A percentile compares a stretch with the other conserved stretches of the same genome.
phyloP scores from a whole-genome alignment of 2,113 vertebrate genomes.

The Melanerpes formicivorus region DNA sequence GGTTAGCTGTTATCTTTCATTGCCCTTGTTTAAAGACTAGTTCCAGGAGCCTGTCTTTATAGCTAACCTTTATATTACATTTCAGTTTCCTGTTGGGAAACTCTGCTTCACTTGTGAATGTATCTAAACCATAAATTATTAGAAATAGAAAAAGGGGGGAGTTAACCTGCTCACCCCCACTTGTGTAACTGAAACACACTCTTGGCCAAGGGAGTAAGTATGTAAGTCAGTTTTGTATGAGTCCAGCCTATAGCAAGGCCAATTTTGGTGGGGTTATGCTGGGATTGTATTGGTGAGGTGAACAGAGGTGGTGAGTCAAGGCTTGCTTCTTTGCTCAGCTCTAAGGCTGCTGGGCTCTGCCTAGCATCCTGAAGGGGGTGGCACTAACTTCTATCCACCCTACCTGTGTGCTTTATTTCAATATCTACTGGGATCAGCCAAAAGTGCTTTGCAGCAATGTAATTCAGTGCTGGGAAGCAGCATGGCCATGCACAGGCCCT shows the following conservation, averaged over 20 bases:
- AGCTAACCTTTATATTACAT: neutral
- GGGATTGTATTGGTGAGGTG: neutral
- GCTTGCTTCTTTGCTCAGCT: neutral
- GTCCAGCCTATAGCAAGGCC: neutral
- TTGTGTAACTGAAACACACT: neutral
- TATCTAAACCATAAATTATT: neutral
- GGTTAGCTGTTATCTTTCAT: conserved; percentile 37
- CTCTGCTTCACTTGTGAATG: neutral
- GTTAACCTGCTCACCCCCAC: neutral
- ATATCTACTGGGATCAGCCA: rapidly evolving
- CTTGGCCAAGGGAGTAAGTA: neutral
- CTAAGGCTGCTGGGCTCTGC: neutral
- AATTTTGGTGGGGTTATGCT: rapidly evolving
- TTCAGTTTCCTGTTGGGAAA: conserved; percentile 26
- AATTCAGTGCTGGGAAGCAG: neutral
- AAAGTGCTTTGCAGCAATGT: rapidly evolving
- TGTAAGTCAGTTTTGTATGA: rapidly evolving
- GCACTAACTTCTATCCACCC: neutral
- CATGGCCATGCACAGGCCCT: neutral
- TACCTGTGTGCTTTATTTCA: neutral
- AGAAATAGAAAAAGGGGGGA: neutral
- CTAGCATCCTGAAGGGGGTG: neutral
- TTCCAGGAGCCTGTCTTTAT: conserved; percentile 6
- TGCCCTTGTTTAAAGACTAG: neutral
- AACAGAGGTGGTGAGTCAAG: neutral